Base-by-base conservation (phyloP, 1,140 invertebrate species). In the Grapholita molesta region DNA sequence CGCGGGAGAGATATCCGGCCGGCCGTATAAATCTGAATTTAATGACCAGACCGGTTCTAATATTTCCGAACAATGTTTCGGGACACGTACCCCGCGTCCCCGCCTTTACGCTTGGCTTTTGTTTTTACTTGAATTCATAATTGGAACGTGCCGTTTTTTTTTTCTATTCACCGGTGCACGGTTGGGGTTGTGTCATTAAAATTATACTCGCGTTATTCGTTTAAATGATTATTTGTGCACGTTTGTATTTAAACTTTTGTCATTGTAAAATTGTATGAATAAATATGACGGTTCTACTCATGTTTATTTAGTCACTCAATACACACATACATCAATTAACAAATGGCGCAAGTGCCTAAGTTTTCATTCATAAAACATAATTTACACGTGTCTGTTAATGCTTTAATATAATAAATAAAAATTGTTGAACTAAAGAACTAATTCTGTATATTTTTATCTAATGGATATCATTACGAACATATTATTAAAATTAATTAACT, bases 21-120 rank as follows among this genome's bases (percentile, higher is more conserved):
- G 76, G 72, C 75, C 80, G 83, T 82, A 89, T 91, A 91, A 91
- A 91, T 90, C 88, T 88, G 88, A 85, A 86, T 90, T 87, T 90
- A 89, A 90, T 87, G 85, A 85, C 85, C 78, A 70, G 42, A 64
- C 74, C 78, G 76, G 77, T 72, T 80, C 81, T 82, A 85, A 86
- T 88, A 88, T 86, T 86, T 79, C 76, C 74, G 76, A 82, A 85
- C 82, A 83, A 79, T 88, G 82, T 84, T 86, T 78, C 68, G 75
- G 75, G 75, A 75, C 80, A 84, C 77, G 78, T 80, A 67, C 68
- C 55, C 32, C 18, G 55, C 32, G 55, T 48, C 18, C 55, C 25
- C 24, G 55, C 55, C 55, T 25, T 28, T 24, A 55, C 12, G 23
- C 8, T 25, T 25, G 3, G 53, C 53, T 55, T 48, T n/a, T 55